Evolutionary conservation across 2,113 vertebrate species (phyloP).

Genomic region (Trematomus loennbergii): DNA sequence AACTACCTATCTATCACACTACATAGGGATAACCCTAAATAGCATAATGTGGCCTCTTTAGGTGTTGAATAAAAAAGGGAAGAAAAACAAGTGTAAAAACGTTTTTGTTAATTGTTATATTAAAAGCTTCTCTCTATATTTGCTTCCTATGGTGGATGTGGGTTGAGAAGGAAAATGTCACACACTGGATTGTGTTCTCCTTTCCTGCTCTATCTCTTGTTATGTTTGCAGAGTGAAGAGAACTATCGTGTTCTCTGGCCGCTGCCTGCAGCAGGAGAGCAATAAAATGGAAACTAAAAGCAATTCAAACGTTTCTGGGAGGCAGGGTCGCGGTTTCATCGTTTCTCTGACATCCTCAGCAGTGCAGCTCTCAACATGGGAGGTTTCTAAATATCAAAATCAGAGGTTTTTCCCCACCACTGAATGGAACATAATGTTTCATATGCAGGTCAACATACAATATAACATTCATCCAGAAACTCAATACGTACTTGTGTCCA

Average conservation of each 20-base stretch:
- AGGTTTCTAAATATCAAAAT: slow-evolving; percentile 21
- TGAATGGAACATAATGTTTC: slow-evolving; percentile 2
- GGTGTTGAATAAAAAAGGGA: background rate
- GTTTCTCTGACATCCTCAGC: slow-evolving; percentile 40
- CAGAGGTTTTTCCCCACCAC: background rate
- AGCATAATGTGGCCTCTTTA: too few relatives aligned
- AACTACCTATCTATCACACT: too few relatives aligned
- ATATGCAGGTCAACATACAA: background rate
- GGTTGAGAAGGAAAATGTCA: slow-evolving; percentile 15
- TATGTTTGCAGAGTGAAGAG: slow-evolving; percentile 57
- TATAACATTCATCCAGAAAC: background rate
- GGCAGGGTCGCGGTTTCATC: slow-evolving; percentile 46
- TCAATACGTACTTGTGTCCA: slow-evolving; percentile 84
- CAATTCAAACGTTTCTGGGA: slow-evolving; percentile 51
- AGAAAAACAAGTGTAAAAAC: background rate
- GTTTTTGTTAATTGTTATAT: background rate
- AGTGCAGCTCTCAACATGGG: slow-evolving; percentile 39
- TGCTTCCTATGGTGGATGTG: slow-evolving; percentile 28
- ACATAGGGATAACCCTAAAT: too few relatives aligned
- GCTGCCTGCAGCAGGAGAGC: slow-evolving; percentile 37
- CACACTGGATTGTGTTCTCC: slow-evolving; percentile 42
- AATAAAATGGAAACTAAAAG: slow-evolving; percentile 63
- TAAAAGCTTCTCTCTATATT: slow-evolving; percentile 1
- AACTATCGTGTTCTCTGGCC: slow-evolving; percentile 42
- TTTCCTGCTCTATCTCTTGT: slow-evolving; percentile 49